Conservation (phyloP, 2,888 invertebrate species). For the Drosophila pseudotakahashii region DNA sequence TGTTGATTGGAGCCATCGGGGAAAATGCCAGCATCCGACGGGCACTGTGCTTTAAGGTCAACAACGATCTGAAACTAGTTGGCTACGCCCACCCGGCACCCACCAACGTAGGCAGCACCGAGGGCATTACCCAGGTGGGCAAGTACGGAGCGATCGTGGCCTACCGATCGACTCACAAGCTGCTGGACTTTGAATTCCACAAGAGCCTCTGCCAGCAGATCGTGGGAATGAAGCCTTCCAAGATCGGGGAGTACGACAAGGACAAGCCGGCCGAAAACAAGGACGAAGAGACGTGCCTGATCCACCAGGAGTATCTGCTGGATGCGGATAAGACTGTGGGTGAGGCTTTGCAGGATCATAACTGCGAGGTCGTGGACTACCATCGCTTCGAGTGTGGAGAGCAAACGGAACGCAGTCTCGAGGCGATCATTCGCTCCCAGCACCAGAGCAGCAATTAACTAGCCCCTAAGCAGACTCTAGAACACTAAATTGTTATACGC, state of each 20-base stretch:
- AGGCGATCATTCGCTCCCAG: slow-evolving; percentile 70
- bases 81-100: slow-evolving; percentile 92
- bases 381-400: slow-evolving; percentile 95
- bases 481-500: slow-evolving; percentile 49
- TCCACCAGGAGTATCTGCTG: slow-evolving; percentile 94
- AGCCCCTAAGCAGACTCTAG: slow-evolving; percentile 15
- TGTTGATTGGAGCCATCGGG: slow-evolving; percentile 94
- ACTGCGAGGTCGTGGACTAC: slow-evolving; percentile 90
- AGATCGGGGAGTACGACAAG: slow-evolving; percentile 88
- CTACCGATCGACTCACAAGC: slow-evolving; percentile 85
- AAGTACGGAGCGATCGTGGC: slow-evolving; percentile 94
- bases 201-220: slow-evolving; percentile 95
- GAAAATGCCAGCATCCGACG: slow-evolving; percentile 94
- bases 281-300: slow-evolving; percentile 92
- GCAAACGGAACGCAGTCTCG: slow-evolving; percentile 58
- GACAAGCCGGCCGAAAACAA: slow-evolving; percentile 88
- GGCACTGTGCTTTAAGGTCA: slow-evolving; percentile 90
- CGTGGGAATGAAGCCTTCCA: slow-evolving; percentile 93
- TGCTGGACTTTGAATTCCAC: slow-evolving; percentile 85
- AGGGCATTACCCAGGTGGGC: slow-evolving; percentile 87
- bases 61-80: slow-evolving; percentile 86
- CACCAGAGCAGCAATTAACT: slow-evolving; percentile 65
- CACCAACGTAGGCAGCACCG: slow-evolving; percentile 74
- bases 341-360: slow-evolving; percentile 88
- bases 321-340: slow-evolving; percentile 91